Base-by-base conservation (phyloP, 2,888 invertebrate species). In the Epinotia brunnichana region DNA sequence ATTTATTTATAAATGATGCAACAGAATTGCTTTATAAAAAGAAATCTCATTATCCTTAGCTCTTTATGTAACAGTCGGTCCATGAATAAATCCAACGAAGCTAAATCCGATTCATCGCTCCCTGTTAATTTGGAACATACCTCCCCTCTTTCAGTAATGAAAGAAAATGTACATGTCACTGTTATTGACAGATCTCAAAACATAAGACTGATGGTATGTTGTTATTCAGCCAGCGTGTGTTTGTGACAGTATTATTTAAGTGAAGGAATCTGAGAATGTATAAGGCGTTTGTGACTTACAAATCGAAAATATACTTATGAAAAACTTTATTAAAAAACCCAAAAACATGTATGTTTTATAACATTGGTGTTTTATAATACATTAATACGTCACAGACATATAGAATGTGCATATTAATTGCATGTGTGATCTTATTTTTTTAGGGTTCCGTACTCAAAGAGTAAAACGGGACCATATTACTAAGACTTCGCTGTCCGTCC, bases 181-280 rank as follows among this genome's bases (percentile, higher is more conserved):
- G 54, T 56, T 68, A 68, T 68, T 59, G 67, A 59, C 56, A 68
- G 24, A 56, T 59, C 44, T 48, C 48, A 29, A 66, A 68, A 56
- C 64, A 61, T 15, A 59, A 44, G 66, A 66, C 54, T 56, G 66
- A 66, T 66, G 66, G 24, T 66, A 66, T 68, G 56, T 57, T 24
- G 24, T 62, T 62, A 48, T 17, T n/a, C 11, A 1, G 11, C n/a
- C 5, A 24, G 48, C 11, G 9, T 11, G 48, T 48, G 48, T 48
- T 62, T 48, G 62, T 62, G 17, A 13, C 29, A 29, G 41, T 41
- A 5, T n/a, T n/a, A n/a, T n/a, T 5, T 48, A 48, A 48, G n/a
- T 9, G 44, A 4, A 24, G 9, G 29, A 44, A 29, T 15, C 19
- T 17, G 19, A n/a, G 62, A 48, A 7, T 15, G 19, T 24, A 44